Evolutionary conservation across 2,113 vertebrate species (phyloP), one percentile per base, ranked within the genome.

Genomic region (Collichthys lucidus): DNA sequence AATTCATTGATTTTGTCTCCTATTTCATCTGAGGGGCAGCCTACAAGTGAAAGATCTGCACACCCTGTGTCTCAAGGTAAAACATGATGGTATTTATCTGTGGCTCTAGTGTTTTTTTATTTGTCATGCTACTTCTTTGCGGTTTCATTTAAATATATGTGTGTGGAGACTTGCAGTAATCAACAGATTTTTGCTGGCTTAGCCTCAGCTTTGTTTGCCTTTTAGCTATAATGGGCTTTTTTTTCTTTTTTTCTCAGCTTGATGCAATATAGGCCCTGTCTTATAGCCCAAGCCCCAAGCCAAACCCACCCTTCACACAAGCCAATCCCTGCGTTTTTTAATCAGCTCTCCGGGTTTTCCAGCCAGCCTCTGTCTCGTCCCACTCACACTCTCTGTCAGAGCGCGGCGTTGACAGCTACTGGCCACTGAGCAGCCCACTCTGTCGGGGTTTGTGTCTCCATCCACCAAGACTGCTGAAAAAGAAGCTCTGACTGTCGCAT

Each of bases 391-490:
- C 88, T 85, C 88, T 77, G 91, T 92, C 89, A 88, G 87, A 91
- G 90, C 93, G 74, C 91, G 77, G 82, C 92, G 93, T 89, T 92
- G 91, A 89, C 93, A 93, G 82, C 89, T 86, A 87, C 87, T 89
- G 91, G 90, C 83, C 92, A 89, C 91, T 89, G 87, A 85, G 78
- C 90, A 92, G 90, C 91, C 88, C 91, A 93, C 89, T 91, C 85
- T 78, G 84, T 88, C 92, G 74, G 86, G 91, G 86, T 92, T 76
- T 78, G 91, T 59, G 85, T 90, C 86, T 92, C 88, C 85, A 80
- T 85, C 83, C 85, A 78, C 84, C 85, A 78, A 85, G 86, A 77
- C 86, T 79, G 82, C 77, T 89, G 88, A 91, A 68, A 81, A 75
- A 88, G 60, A 86, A 82, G 77, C 82, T 84, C 88, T 22, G 20